Conservation (phyloP, 2,113 vertebrate genomes). For the Eclectus roratus region DNA sequence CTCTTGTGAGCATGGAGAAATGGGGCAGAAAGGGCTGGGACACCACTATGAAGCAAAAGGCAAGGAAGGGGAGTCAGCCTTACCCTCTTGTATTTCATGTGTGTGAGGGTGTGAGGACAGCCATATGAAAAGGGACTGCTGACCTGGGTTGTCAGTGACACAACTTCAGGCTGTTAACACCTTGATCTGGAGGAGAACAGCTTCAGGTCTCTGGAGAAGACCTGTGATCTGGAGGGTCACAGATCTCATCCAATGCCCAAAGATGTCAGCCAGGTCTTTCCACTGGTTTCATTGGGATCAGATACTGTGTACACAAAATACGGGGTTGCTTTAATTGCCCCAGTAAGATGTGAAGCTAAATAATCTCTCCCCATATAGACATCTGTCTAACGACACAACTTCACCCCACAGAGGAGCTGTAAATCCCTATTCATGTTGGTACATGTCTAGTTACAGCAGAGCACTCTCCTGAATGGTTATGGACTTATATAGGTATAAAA, state of each 20-base stretch:
- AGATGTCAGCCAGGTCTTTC: not conserved
- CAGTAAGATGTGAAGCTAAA: not conserved
- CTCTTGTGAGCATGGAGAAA: not conserved
- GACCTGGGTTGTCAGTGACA: not conserved
- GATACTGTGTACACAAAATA: not conserved
- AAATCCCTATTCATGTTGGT: not conserved
- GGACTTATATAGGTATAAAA: not conserved
- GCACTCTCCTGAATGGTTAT: not conserved
- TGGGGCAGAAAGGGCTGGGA: not conserved
- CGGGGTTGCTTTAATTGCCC: not conserved
- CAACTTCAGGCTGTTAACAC: not conserved
- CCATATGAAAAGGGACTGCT: not conserved
- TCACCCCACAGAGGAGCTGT: not conserved
- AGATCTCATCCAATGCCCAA: not conserved
- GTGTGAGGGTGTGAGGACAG: not conserved
- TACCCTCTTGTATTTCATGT: constrained; percentile 5
- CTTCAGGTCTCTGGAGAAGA: too few species aligned
- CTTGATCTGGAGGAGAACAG: not conserved
- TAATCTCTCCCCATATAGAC: not conserved
- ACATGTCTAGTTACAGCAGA: not conserved
- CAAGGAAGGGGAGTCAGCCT: not conserved
- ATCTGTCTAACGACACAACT: not conserved
- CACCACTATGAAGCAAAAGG: not conserved
- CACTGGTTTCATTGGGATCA: not conserved
- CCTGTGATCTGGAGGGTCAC: not conserved